Evolutionary conservation across 2,113 vertebrate species (phyloP), one percentile per base, ranked within the genome.

Genomic region (Electrona antarctica): DNA sequence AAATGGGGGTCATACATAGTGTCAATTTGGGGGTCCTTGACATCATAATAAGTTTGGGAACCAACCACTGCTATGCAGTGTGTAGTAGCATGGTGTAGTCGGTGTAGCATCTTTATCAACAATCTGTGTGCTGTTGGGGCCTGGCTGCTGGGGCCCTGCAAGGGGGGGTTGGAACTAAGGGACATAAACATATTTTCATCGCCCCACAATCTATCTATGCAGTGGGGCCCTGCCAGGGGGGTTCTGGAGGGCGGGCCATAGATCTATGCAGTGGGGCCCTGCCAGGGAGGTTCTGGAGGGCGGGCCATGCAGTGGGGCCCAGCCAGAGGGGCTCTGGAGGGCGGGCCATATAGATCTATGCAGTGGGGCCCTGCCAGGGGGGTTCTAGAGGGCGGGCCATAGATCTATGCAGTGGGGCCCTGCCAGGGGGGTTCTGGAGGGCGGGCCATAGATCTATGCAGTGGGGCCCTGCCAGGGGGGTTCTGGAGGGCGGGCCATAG

Each of bases 161-260:
- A 74, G 61, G 70, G 72, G 75, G 33, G 33, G 21, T 21, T 21
- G 2, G 21, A 21, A n/a, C n/a, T n/a, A n/a, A 21, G 21, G 21
- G 21, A 21, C 21, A 2, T 21, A 2, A 21, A 41, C 5, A 6
- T 41, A 3, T 41, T 41, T 41, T 41, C 33, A 41, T 41, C 33
- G 3, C 3, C 33, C 33, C 3, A 41, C 33, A 41, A 41, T 41
- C 33, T 41, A 41, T 41, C 33, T 41, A 6, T 41, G 33, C 33
- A 4, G 33, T 41, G 33, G 78, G 77, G 55, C 59, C 7, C 76
- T 71, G 74, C 77, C 72, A 74, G 61, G 70, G 72, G 73, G 33
- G 33, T 41, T 41, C 21, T 21, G 21, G 21, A 21, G 21, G 21
- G 21, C 21, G 21, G 21, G 21, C 21, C 21, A 21, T 21, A 21